Base-by-base conservation (phyloP, 2,113 vertebrate species). In the Psilopsiagon aymara region DNA sequence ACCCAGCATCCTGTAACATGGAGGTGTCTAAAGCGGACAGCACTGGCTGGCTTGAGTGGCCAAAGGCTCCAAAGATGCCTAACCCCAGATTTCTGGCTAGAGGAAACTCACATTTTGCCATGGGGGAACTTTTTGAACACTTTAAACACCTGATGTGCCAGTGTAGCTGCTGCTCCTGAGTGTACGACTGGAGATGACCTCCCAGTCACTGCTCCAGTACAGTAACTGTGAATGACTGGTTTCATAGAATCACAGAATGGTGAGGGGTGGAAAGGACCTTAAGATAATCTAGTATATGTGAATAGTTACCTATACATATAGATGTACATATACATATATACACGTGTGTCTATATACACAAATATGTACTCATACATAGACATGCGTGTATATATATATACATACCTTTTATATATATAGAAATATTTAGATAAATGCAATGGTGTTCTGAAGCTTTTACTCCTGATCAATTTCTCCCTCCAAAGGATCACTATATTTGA, bases 101-200 rank as follows among this genome's bases (percentile, higher is more conserved):
- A 59, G 13, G 2, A 43, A 9, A 7, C 33, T 62, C 21, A n/a
- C 25, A 17, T 0, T 0, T 66, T 6, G 9, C 19, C 24, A 28
- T 17, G 9, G 31, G 41, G 35, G 35, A 67, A 82, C 14, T 60
- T 52, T 52, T 1, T 67, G 33, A 70, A 55, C 27, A 10, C 31
- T 73, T 83, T 27, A 62, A 79, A 59, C 21, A 68, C 27, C 27
- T 49, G 37, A 41, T 82, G 31, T 59, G 43, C 68, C 16, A 20
- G 13, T 66, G 29, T 10, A 3, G 20, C 60, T 8, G 1, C n/a
- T 63, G 64, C 21, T 86, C 6, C 74, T 66, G 35, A 66, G 35
- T 33, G 5, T 28, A 33, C 0, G 0, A 8, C 13, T 43, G 7
- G 17, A 27, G 4, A 41, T 85, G 70, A 46, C 28, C 28, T 91